Evolutionary conservation across 2,888 invertebrate species (phyloP).

Genomic region (Caenorhabditis sinica): DNA sequence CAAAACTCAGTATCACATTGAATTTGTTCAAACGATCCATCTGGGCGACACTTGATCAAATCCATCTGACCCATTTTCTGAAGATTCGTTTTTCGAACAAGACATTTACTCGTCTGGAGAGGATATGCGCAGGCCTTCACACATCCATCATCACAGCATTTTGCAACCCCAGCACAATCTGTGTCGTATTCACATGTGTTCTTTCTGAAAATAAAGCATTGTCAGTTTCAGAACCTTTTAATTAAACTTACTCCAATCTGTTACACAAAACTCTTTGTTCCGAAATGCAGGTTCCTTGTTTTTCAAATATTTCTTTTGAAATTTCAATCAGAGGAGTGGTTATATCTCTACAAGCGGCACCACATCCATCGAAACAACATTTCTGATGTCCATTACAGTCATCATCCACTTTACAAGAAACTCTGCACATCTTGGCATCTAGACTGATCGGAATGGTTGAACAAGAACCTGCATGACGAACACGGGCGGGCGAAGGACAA

Average conservation of each 20-base stretch:
- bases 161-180: slow-evolving; percentile 79
- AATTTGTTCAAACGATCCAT: slow-evolving; percentile 77
- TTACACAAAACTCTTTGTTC: slow-evolving; percentile 62
- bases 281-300: slow-evolving; percentile 59
- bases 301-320: slow-evolving; percentile 58
- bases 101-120: slow-evolving; percentile 76
- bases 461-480: slow-evolving; percentile 70
- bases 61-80: slow-evolving; percentile 74
- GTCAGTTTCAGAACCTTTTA: background rate
- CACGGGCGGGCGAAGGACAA: slow-evolving; percentile 71
- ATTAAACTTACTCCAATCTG: slow-evolving; percentile 48
- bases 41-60: slow-evolving; percentile 73
- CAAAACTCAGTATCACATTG: slow-evolving; percentile 79
- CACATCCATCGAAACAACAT: slow-evolving; percentile 82
- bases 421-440: slow-evolving; percentile 61
- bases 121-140: slow-evolving; percentile 71
- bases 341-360: slow-evolving; percentile 70
- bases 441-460: slow-evolving; percentile 65
- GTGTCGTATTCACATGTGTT: slow-evolving; percentile 75
- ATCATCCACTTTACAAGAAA: slow-evolving; percentile 72
- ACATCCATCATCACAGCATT: slow-evolving; percentile 82
- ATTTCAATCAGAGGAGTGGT: slow-evolving; percentile 51
- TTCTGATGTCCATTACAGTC: slow-evolving; percentile 74
- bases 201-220: slow-evolving; percentile 33
- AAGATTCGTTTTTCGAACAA: slow-evolving; percentile 76